phyloP scores from a whole-genome alignment of 1,140 invertebrate species.

The Diorhabda carinulata region DNA sequence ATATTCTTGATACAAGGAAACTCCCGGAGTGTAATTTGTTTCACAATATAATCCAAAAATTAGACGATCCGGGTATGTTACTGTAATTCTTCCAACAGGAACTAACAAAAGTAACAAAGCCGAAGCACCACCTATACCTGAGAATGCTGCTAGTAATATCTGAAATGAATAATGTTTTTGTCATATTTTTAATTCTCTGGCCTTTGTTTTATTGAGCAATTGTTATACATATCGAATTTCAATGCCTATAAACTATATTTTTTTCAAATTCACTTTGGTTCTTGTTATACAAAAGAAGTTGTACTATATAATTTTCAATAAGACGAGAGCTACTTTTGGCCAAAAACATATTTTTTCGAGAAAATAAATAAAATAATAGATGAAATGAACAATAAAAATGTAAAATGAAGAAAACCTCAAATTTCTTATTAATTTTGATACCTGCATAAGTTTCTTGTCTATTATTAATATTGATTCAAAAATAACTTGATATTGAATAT shows the following conservation, averaged over 20 bases:
- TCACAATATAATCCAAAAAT: slow-evolving; percentile 56
- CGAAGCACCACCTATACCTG: slow-evolving; percentile 61
- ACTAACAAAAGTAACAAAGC: slow-evolving; percentile 66
- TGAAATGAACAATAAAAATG: too few species aligned
- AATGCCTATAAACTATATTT: slow-evolving; percentile 18
- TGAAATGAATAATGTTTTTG: slow-evolving; percentile 39
- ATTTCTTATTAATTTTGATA: too few species aligned
- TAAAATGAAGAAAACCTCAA: too few species aligned
- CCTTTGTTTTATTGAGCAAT: too few species aligned
- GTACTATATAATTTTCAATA: neutral
- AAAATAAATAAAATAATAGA: too few species aligned
- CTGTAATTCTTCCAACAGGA: slow-evolving; percentile 64
- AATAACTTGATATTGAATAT: too few species aligned
- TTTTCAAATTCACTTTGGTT: neutral
- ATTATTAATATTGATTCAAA: too few species aligned
- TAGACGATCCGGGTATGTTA: slow-evolving; percentile 59
- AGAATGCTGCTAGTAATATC: slow-evolving; percentile 67
- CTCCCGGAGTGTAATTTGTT: slow-evolving; percentile 44
- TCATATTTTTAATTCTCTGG: too few species aligned
- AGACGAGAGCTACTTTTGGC: neutral
- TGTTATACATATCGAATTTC: neutral
- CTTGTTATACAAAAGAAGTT: neutral
- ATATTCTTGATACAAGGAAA: slow-evolving; percentile 53
- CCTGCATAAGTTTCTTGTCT: too few species aligned
- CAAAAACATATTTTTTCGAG: neutral